A percentile compares a stretch with the other conserved stretches of the same genome.
These are phyloP conservation scores for Odocoileus hemionus DNA, from an alignment of 2,113 vertebrate genomes.

Conservation along the genomic window DNA sequence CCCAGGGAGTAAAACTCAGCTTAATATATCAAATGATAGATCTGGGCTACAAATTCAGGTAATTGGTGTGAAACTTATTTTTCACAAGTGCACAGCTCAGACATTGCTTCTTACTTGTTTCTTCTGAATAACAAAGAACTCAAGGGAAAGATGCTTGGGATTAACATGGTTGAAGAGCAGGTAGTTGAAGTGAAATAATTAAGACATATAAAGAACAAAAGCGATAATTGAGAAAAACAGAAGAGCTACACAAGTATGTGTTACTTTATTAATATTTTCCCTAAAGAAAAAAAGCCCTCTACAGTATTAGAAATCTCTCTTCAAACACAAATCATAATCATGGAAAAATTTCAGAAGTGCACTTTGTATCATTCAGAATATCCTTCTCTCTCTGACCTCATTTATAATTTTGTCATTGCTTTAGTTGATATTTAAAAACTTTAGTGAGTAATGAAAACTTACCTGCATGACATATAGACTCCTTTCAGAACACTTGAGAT, in stretches of 20 bases:
- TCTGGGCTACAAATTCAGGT: neutral
- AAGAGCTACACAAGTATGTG: neutral
- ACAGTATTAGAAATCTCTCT: neutral
- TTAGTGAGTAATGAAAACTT: neutral
- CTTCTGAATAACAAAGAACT: neutral
- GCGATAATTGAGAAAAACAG: neutral
- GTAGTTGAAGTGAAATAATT: neutral
- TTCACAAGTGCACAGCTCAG: neutral
- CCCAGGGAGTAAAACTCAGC: neutral
- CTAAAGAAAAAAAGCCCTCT: neutral
- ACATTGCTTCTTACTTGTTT: neutral
- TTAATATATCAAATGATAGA: neutral
- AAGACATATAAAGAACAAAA: neutral
- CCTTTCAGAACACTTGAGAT: neutral
- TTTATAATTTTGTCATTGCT: neutral
- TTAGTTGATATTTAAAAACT: neutral
- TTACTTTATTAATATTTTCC: neutral
- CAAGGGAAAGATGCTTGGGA: neutral
- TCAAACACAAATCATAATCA: neutral
- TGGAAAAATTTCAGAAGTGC: neutral
- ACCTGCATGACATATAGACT: rapidly evolving
- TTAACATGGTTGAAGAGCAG: neutral
- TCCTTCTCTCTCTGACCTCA: neutral
- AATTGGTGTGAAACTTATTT: neutral
- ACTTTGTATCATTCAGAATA: neutral